Conservation (phyloP, 2,888 invertebrate genomes). For the Bimastos eiseni region DNA sequence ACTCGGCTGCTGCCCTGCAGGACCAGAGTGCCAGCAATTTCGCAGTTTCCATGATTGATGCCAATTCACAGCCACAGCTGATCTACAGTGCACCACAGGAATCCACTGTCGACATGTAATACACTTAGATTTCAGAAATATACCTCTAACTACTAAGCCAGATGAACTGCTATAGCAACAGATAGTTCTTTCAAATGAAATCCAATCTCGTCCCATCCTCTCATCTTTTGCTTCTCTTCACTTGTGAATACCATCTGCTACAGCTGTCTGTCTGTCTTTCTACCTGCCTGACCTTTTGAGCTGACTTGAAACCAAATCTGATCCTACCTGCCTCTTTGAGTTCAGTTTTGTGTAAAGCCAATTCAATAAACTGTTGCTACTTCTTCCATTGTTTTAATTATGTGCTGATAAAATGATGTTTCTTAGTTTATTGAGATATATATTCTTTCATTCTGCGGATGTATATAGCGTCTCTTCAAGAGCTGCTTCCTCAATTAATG, state of each 20-base stretch:
- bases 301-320: neutral
- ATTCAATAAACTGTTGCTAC: neutral
- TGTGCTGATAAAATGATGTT: neutral
- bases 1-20: neutral
- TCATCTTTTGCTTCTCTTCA: neutral
- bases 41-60: neutral
- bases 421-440: too few relatives aligned
- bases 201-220: neutral
- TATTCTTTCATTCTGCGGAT: too few relatives aligned
- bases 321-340: neutral
- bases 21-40: conserved; percentile 13
- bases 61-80: neutral
- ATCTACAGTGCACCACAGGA: conserved; percentile 6
- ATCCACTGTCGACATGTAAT: neutral
- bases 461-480: too few relatives aligned
- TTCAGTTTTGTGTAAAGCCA: neutral
- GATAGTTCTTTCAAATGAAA: neutral
- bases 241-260: neutral
- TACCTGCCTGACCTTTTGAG: neutral
- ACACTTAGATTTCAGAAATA: neutral
- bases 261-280: neutral
- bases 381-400: neutral
- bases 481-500: too few relatives aligned
- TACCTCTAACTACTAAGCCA: too few relatives aligned
- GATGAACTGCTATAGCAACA: neutral